These are phyloP conservation scores for Stigmatopora nigra DNA, from an alignment of 2,113 vertebrate species.

Conservation along the genomic window DNA sequence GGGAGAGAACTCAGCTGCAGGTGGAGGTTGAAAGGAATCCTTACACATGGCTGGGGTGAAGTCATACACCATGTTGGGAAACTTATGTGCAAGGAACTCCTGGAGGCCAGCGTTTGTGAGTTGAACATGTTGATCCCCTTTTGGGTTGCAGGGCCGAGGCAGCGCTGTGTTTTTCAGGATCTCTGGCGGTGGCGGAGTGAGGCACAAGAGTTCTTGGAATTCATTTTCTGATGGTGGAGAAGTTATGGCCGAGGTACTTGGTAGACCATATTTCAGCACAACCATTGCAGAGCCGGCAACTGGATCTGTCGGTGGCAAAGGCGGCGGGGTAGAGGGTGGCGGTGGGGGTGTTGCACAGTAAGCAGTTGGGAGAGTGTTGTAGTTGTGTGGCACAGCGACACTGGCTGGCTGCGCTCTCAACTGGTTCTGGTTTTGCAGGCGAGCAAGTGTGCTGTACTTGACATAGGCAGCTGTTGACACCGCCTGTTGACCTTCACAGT, in stretches of 20 bases:
- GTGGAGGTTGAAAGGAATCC: conserved; percentile 26
- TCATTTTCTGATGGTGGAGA: conserved; percentile 66
- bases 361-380: conserved; percentile 65
- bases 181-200: conserved; percentile 46
- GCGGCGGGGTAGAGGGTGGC: conserved; percentile 68
- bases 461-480: conserved; percentile 64
- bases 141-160: conserved; percentile 42
- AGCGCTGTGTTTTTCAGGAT: conserved; percentile 50
- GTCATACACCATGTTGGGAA: conserved; percentile 76
- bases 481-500: conserved; percentile 56
- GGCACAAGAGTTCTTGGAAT: conserved; percentile 34
- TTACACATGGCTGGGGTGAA: conserved; percentile 6
- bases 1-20: conserved; percentile 60
- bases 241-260: conserved; percentile 63
- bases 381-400: conserved; percentile 39
- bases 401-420: conserved; percentile 20
- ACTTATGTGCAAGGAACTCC: conserved; percentile 74
- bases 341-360: conserved; percentile 64
- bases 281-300: conserved; percentile 78
- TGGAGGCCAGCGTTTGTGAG: conserved; percentile 65
- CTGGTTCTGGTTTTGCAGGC: conserved; percentile 73
- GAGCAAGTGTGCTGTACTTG: conserved; percentile 85
- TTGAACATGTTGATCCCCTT: conserved; percentile 9
- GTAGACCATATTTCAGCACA: conserved; percentile 69
- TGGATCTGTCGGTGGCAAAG: conserved; percentile 56